Evolutionary conservation across 2,797 vertebrate species (phyloP).

Genomic region (Cyclopterus lumpus): DNA sequence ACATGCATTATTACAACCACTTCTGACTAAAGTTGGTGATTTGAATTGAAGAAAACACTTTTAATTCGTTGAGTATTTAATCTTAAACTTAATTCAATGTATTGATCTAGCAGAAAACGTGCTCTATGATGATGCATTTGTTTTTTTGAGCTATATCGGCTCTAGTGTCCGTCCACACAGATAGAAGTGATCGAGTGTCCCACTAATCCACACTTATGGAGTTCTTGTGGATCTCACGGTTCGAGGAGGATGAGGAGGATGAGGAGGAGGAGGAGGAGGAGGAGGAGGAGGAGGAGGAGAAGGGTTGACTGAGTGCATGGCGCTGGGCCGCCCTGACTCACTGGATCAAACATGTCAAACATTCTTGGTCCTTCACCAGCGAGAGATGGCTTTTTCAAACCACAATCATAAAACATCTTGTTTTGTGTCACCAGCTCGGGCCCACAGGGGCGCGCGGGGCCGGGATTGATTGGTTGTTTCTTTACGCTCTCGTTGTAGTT

Average conservation of each 20-base stretch:
- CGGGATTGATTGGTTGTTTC: slow-evolving; percentile 54
- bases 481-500: slow-evolving; percentile 27
- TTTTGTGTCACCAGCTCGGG: slow-evolving; percentile 47
- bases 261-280: slow-evolving; percentile 15
- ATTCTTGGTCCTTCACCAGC: slow-evolving; percentile 55
- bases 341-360: slow-evolving; percentile 54
- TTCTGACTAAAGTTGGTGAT: too few relatives aligned
- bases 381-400: slow-evolving; percentile 56
- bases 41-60: too few relatives aligned
- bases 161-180: too few relatives aligned
- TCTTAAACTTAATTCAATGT: too few relatives aligned
- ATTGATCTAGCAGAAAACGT: too few relatives aligned
- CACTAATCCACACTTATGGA: background rate
- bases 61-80: too few relatives aligned
- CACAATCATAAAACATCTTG: slow-evolving; percentile 51
- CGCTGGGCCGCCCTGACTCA: slow-evolving; percentile 24
- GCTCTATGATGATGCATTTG: too few relatives aligned
- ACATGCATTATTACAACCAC: too few relatives aligned
- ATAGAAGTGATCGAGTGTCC: background rate
- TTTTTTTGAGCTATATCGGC: too few relatives aligned
- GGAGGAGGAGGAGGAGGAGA: slow-evolving; percentile 1
- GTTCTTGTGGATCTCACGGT: background rate
- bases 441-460: slow-evolving; percentile 18
- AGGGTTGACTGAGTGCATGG: slow-evolving; percentile 54
- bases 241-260: too few relatives aligned